Conservation (phyloP, 35 echinoderm and acorn worm species). For the Ophioderma brevispina region DNA sequence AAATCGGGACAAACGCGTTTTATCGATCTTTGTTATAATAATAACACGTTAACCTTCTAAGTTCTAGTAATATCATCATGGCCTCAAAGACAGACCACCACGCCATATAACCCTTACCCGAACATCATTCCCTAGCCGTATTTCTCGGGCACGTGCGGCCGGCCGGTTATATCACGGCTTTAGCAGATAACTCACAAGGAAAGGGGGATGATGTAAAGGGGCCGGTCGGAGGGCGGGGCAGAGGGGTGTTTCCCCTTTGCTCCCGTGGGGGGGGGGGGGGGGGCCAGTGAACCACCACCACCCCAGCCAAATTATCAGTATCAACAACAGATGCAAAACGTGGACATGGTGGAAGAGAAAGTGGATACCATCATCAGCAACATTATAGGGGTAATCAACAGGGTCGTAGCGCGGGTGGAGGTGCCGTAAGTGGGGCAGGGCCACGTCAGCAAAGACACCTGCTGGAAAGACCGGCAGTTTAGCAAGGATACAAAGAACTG, state of each 20-base stretch:
- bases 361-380: neutral
- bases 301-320: neutral
- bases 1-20: too few relatives aligned
- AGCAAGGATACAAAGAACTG: conserved; percentile 7
- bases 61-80: too few relatives aligned
- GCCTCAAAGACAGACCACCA: neutral
- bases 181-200: too few relatives aligned
- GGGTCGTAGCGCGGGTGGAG: neutral
- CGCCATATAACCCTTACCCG: neutral
- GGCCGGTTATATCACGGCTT: neutral
- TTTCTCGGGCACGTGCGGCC: neutral
- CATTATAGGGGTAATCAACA: neutral
- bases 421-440: neutral
- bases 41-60: too few relatives aligned
- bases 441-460: neutral
- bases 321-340: conserved; percentile 1
- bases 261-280: too few relatives aligned
- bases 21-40: too few relatives aligned
- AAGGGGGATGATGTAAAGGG: too few relatives aligned
- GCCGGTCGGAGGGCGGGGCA: too few relatives aligned
- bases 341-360: neutral
- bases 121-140: neutral
- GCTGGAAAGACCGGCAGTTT: conserved; percentile 1
- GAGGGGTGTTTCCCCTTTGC: too few relatives aligned
- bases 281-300: neutral